phyloP scores from a whole-genome alignment of 2,797 vertebrate species.

The Fistularia commersonii region DNA sequence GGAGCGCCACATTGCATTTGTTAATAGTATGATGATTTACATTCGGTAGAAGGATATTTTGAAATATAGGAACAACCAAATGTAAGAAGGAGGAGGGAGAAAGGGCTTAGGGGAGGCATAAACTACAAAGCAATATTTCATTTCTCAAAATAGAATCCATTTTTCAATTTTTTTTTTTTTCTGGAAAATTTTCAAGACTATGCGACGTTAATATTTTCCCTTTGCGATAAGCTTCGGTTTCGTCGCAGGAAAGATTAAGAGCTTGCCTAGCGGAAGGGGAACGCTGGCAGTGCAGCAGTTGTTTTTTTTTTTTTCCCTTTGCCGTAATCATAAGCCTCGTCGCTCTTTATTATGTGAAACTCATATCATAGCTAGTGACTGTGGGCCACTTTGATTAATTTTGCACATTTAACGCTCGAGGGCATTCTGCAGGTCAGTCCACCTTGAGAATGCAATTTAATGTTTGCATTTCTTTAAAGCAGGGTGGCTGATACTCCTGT shows the following conservation, averaged over 20 bases:
- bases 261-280: slow-evolving; percentile 10
- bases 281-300: slow-evolving; percentile 40
- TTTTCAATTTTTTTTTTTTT: background rate
- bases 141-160: background rate
- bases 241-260: slow-evolving; percentile 25
- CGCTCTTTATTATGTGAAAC: slow-evolving; percentile 40
- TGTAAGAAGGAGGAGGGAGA: background rate
- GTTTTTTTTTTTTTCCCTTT: slow-evolving; percentile 24
- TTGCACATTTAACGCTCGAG: background rate
- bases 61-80: background rate
- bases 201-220: background rate
- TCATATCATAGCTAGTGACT: slow-evolving; percentile 29
- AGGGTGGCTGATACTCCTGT: background rate
- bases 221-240: slow-evolving; percentile 17
- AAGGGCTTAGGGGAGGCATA: background rate
- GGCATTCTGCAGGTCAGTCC: background rate
- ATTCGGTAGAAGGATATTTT: background rate
- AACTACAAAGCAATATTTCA: background rate
- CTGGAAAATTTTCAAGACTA: background rate
- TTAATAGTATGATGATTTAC: too few species aligned
- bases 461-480: slow-evolving; percentile 28
- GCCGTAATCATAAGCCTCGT: slow-evolving; percentile 46
- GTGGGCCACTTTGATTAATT: slow-evolving; percentile 17
- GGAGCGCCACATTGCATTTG: too few species aligned
- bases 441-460: background rate